These are phyloP conservation scores for Eristalis arbustorum DNA, from an alignment of 2,888 invertebrate species.

Conservation along the genomic window DNA sequence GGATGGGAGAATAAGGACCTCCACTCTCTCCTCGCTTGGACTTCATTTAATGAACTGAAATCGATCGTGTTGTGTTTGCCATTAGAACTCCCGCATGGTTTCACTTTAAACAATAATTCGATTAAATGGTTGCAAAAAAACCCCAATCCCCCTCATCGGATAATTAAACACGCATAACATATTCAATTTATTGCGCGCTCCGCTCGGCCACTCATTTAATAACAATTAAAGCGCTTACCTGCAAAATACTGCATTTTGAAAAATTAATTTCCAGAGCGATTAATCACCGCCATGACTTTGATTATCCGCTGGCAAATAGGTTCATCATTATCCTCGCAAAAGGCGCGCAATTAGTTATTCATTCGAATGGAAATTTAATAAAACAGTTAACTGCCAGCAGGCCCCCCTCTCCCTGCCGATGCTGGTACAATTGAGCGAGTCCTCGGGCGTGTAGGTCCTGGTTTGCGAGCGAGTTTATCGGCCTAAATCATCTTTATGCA, in stretches of 20 bases:
- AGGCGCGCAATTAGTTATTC: conserved; percentile 17
- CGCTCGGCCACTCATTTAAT: not conserved
- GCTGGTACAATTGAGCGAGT: conserved; percentile 20
- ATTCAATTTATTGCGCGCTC: not conserved
- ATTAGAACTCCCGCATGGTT: not conserved
- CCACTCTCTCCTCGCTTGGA: too few relatives aligned
- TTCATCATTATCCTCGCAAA: not conserved
- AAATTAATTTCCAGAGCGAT: conserved; percentile 1
- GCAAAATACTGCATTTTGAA: not conserved
- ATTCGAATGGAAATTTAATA: conserved; percentile 13
- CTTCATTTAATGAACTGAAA: too few relatives aligned
- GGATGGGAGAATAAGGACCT: too few relatives aligned
- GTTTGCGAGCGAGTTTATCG: conserved; percentile 21
- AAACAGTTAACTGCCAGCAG: conserved; percentile 8
- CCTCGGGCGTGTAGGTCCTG: conserved; percentile 35
- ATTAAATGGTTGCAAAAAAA: not conserved
- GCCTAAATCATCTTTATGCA: conserved; percentile 49
- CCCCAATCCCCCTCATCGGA: not conserved
- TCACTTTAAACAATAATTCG: not conserved
- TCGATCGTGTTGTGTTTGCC: too few relatives aligned
- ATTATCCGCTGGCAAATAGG: conserved; percentile 2
- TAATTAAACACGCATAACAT: not conserved
- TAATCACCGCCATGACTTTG: conserved; percentile 20
- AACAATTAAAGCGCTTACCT: not conserved
- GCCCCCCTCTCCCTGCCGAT: too few relatives aligned